Evolutionary conservation across 2,113 vertebrate genomes (phyloP), one percentile per base, ranked within the genome.

Genomic region (Herpailurus yagouaroundi): DNA sequence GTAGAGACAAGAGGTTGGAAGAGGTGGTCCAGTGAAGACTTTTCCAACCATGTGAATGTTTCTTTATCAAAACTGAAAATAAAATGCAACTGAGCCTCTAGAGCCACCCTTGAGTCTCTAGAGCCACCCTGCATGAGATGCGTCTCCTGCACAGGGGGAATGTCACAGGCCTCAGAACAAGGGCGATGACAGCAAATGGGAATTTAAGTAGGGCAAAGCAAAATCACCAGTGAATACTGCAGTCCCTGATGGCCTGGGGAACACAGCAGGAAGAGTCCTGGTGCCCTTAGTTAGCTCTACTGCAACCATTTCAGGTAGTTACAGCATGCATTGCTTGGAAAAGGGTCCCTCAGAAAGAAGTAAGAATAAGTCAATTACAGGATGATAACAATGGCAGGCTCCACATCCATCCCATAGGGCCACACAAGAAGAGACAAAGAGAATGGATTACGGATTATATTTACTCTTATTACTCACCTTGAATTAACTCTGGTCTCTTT

Each of bases 291-390:
- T 88, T 63, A 57, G 66, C 31, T 29, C 36, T 33, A 6, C 2
- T 48, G 52, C n/a, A 96, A 89, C 15, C 4, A 69, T 93, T 86
- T 80, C 80, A 74, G 4, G 36, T 93, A 80, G 95, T 97, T 93
- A 74, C 71, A 86, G 29, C 18, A 91, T 63, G 29, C 16, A 55
- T 5, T 79, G 50, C 4, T 11, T 73, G 25, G n/a, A n/a, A 68
- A 23, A 8, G 4, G 5, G 33, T 36, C 31, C 82, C 64, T 55
- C 60, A 23, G 60, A 91, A 25, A 77, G 25, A 77, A 36, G 50
- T 52, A 10, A 80, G 36, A 63, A 31, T 52, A 88, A 79, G 83
- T 57, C 83, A 92, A 73, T 83, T 84, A 81, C 13, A 27, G 19
- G 21, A 16, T 57, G 5, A 73, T 41, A 80, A 85, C 55, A 92